A percentile compares a stretch with the other conserved stretches of the same genome.
Evolutionary conservation across 2,888 invertebrate genomes (phyloP).

Genomic region (Microlaimidae sp.): DNA sequence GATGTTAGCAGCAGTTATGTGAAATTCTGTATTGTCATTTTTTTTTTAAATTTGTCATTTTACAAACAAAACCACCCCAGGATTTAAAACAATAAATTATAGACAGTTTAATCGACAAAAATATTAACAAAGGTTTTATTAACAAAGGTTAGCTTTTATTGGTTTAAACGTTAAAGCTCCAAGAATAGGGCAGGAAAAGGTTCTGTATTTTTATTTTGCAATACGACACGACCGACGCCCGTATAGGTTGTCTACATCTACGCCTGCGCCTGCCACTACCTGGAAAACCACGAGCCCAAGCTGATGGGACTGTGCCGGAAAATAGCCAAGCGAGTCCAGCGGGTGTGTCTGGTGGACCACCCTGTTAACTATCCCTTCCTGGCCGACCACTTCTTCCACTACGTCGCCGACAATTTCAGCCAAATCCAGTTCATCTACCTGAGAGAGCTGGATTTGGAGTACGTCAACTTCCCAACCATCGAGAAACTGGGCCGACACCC

Average conservation of each 20-base stretch:
- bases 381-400: conserved; percentile 31
- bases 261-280: conserved; percentile 14
- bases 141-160: too few species aligned
- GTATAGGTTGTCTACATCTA: conserved; percentile 15
- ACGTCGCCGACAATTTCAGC: conserved; percentile 23
- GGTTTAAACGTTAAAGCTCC: too few species aligned
- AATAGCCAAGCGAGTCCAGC: conserved; percentile 28
- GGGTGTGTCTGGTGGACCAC: conserved; percentile 34
- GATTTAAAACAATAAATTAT: too few species aligned
- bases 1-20: too few species aligned
- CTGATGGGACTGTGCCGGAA: conserved; percentile 25
- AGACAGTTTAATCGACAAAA: too few species aligned
- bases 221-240: too few species aligned
- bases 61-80: too few species aligned
- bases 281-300: conserved; percentile 14
- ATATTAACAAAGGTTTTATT: too few species aligned
- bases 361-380: conserved; percentile 35
- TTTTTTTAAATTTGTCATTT: too few species aligned
- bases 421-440: conserved; percentile 30
- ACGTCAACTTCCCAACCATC: conserved; percentile 31
- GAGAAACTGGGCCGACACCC: conserved; percentile 28
- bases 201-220: too few species aligned
- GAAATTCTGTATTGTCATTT: too few species aligned
- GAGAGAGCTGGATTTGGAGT: conserved; percentile 33
- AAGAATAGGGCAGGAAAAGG: too few species aligned